Base-by-base conservation (phyloP, 2,113 vertebrate genomes). In the Sinocyclocheilus maitianheensis region DNA sequence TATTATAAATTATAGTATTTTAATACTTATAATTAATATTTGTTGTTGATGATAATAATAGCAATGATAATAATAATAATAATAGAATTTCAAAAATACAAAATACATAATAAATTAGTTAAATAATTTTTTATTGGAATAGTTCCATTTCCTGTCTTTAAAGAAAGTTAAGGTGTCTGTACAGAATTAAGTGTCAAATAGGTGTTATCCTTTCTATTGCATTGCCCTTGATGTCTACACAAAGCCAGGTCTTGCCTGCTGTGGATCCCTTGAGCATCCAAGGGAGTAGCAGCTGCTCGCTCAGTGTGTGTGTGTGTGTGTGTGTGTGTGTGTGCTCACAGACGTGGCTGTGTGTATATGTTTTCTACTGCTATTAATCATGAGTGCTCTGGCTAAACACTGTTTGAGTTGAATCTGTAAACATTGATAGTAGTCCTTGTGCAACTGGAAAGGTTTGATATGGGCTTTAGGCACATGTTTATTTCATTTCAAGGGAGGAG, bases 231-330 rank as follows among this genome's bases (percentile, higher is more conserved):
- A 94, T 96, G 91, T 96, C 95, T 67, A 91, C 94, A 91, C 96
- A 96, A 0, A 94, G 94, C 94, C 95, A 26, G 26, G 26, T 26
- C 26, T 26, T 26, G 26, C 26, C 26, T 26, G 26, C 26, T 26
- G 26, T 26, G 86, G 96, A 94, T 92, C 96, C 96, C 93, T 96
- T 95, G 93, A 95, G 96, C 92, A 96, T 96, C 92, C 93, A 94
- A 13, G 95, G 96, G 94, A 96, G 96, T 96, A 96, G 94, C 94
- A 93, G 92, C 94, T 93, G 93, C 91, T 92, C 89, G 10, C 81
- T 62, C 75, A 51, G 84, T 86, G 83, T 85, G 60, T 81, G 51
- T 82, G 34, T 77, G 34, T 80, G 34, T 77, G 34, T 80, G 34
- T 77, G 53, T 82, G 24, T 77, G 62, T 58, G 81, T 63, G 62